Evolutionary conservation across 35 echinoderm and acorn worm species (phyloP).

Genomic region (Holothuria glaberrima): DNA sequence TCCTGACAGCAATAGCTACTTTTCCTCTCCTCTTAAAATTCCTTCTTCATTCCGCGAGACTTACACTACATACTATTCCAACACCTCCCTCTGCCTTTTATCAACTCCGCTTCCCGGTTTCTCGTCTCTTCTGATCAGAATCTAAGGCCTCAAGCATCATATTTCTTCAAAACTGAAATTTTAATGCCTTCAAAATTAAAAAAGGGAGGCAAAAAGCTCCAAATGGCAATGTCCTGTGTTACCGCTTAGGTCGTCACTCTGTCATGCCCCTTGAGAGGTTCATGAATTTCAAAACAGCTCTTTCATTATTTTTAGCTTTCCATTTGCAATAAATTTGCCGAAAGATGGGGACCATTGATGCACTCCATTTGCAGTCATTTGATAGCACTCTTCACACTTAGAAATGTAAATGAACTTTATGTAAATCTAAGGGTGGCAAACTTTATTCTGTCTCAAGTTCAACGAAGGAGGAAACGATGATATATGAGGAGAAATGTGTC

Average conservation of each 20-base stretch:
- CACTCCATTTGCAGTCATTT: constrained; percentile 1
- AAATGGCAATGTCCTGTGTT: constrained; percentile 29
- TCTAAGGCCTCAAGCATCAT: constrained; percentile 19
- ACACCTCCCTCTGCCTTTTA: too few species aligned
- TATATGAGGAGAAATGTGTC: not conserved
- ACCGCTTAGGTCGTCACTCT: not conserved
- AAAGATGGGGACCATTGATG: constrained; percentile 7
- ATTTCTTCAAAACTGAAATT: constrained; percentile 47
- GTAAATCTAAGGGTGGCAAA: not conserved
- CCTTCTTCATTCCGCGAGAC: too few species aligned
- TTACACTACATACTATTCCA: too few species aligned
- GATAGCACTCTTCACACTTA: constrained; percentile 20
- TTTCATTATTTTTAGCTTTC: constrained; percentile 44
- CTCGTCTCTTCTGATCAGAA: too few species aligned
- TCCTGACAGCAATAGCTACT: too few species aligned
- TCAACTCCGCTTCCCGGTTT: too few species aligned
- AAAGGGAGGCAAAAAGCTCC: not conserved
- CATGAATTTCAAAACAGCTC: constrained; percentile 26
- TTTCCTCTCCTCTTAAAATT: too few species aligned
- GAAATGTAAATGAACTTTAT: constrained; percentile 11
- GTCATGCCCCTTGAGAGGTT: constrained; percentile 33
- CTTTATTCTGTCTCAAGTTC: not conserved
- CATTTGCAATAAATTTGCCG: constrained; percentile 18
- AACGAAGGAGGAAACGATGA: not conserved
- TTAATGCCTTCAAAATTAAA: constrained; percentile 47